Base-by-base conservation (phyloP, 2,797 vertebrate genomes). In the Hybognathus amarus region DNA sequence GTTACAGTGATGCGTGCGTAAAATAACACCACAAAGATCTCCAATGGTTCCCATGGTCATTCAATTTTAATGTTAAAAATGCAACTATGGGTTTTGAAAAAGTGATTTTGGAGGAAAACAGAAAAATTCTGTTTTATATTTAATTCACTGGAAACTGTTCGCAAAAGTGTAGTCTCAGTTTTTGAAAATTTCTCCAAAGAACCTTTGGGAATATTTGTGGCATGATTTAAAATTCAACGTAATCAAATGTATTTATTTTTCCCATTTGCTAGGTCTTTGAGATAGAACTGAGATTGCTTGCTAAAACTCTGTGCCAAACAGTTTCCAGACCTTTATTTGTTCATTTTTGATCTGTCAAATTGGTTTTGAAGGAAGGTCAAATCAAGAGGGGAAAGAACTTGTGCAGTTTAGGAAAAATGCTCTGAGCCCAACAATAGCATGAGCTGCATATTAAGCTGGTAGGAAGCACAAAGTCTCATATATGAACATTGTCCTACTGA, bases 201-300 rank as follows among this genome's bases (percentile, higher is more conserved):
- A 11, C 54, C 42, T 50, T 36, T 5, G 59, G 61, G 61, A 50
- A 56, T 69, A 82, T 73, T 66, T 78, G 76, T 5, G 4, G 40
- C 66, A 66, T 78, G 56, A 64, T 82, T 71, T 63, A 82, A 59
- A 66, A 85, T 73, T 54, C 18, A 47, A 50, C 69, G 36, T 82
- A 66, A 73, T 78, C 67, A 85, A 82, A 82, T 42, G 47, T 36
- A 91, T 91, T 95, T 94, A 91, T 89, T 91, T 90, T 93, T 90
- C 83, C 82, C 20, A 69, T 87, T 71, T 63, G 79, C 79, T 63
- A 66, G 36, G 30, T 45, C 83, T 87, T 82, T 82, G 74, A 82
- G 85, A 87, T 79, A 50, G 59, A 69, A 68, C 24, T 38, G 38
- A 84, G 79, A 83, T 87, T 13, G 18, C 45, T 78, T 78, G 36